These are phyloP conservation scores for Lacanobia wlatinum DNA, from an alignment of 2,888 invertebrate species.

Conservation along the genomic window DNA sequence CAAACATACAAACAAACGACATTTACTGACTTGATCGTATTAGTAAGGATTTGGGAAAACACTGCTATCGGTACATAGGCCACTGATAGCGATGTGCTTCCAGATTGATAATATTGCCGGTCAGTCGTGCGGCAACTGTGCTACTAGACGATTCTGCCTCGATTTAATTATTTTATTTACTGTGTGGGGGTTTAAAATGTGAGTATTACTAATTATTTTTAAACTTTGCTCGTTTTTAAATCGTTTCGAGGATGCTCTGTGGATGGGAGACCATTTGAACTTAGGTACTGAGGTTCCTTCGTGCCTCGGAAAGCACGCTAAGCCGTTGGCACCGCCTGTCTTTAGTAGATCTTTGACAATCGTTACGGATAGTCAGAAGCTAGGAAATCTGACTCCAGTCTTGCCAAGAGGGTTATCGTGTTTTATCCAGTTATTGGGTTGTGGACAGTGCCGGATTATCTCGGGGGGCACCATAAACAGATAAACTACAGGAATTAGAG, in stretches of 20 bases:
- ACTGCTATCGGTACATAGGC: constrained; percentile 31
- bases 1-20: constrained; percentile 46
- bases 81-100: constrained; percentile 36
- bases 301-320: too few species aligned
- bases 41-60: constrained; percentile 45
- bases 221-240: background rate
- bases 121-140: constrained; percentile 20
- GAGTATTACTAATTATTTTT: constrained; percentile 11
- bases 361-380: too few species aligned
- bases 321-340: too few species aligned
- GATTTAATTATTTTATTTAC: constrained; percentile 1
- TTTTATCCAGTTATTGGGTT: too few species aligned
- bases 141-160: background rate
- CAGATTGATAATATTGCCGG: constrained; percentile 14
- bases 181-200: constrained; percentile 27
- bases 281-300: too few species aligned
- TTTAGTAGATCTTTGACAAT: too few species aligned
- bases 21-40: constrained; percentile 11
- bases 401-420: too few species aligned
- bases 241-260: background rate
- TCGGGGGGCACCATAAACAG: too few species aligned
- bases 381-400: too few species aligned
- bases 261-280: background rate
- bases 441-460: too few species aligned
- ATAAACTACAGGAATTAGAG: too few species aligned